A percentile compares a stretch with the other conserved stretches of the same genome.
phyloP scores from a whole-genome alignment of 2,888 invertebrate genomes.

The Drosophila kuntzei region DNA sequence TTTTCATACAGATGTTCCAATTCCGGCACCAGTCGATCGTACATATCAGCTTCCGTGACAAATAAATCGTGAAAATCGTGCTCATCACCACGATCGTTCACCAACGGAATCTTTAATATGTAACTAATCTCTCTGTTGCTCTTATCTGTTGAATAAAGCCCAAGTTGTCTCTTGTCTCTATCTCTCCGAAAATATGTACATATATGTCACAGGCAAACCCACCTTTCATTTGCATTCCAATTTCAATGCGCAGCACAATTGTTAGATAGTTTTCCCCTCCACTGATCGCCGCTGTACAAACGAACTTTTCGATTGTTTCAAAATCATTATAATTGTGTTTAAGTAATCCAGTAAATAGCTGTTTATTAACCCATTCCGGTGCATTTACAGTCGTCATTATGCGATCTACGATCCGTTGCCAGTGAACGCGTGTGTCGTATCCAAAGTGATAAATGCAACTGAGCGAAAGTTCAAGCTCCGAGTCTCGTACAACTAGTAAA shows the following conservation, averaged over 20 bases:
- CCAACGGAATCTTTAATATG: constrained; percentile 76
- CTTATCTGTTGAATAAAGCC: constrained; percentile 35
- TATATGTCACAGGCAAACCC: constrained; percentile 13
- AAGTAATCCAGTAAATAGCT: constrained; percentile 64
- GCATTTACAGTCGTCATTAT: constrained; percentile 39
- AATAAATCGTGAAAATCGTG: constrained; percentile 67
- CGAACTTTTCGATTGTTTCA: constrained; percentile 59
- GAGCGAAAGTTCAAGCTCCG: constrained; percentile 44
- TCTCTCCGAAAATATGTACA: neutral
- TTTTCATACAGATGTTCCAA: constrained; percentile 69
- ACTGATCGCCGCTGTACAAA: constrained; percentile 60
- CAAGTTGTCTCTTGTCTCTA: constrained; percentile 3
- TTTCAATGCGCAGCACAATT: constrained; percentile 69
- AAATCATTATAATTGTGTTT: constrained; percentile 49
- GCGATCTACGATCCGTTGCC: neutral
- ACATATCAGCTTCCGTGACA: constrained; percentile 69
- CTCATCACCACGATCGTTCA: constrained; percentile 54
- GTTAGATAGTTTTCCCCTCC: constrained; percentile 82
- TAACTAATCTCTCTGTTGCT: constrained; percentile 51
- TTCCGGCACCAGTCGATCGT: constrained; percentile 72
- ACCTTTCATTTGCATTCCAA: constrained; percentile 73
- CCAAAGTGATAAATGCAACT: constrained; percentile 27
- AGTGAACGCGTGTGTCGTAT: constrained; percentile 15
- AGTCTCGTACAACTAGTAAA: constrained; percentile 5
- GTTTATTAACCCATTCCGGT: constrained; percentile 70